A percentile compares a stretch with the other conserved stretches of the same genome.
Conservation (phyloP, 2,113 vertebrate species). For the Strix aluco region DNA sequence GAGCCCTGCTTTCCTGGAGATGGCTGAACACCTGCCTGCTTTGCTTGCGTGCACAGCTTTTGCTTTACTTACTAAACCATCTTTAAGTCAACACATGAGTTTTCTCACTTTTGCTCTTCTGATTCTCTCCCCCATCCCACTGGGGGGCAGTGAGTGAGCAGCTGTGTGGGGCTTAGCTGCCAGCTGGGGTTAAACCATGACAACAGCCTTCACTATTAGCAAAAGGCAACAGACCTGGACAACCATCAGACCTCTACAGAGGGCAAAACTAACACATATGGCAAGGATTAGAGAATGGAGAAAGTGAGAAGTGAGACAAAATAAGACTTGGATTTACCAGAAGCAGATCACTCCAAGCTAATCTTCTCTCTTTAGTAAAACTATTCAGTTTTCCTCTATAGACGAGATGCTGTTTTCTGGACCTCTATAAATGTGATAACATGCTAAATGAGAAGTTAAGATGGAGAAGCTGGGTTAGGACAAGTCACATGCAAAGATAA, state of each 20-base stretch:
- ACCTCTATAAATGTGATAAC: background rate
- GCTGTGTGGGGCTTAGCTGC: too few species aligned
- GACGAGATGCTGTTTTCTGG: background rate
- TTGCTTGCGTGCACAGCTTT: too few species aligned
- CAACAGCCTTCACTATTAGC: background rate
- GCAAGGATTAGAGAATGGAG: background rate
- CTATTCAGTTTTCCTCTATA: background rate
- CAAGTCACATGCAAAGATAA: background rate
- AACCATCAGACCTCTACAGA: background rate
- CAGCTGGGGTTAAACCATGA: too few species aligned
- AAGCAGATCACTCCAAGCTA: background rate
- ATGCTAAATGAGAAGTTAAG: background rate
- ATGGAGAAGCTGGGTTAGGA: background rate
- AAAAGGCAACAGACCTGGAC: background rate
- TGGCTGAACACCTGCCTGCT: too few species aligned
- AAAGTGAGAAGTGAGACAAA: slow-evolving; percentile 22
- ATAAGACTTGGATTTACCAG: background rate
- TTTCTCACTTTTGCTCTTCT: too few species aligned
- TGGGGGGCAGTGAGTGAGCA: too few species aligned
- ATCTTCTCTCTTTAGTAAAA: background rate
- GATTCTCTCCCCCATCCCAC: too few species aligned
- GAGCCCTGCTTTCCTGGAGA: too few species aligned
- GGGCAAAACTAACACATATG: background rate
- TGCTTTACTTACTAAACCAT: too few species aligned
- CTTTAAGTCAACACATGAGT: too few species aligned